phyloP scores from a whole-genome alignment of 2,888 invertebrate genomes.

The Frankliniella fusca region DNA sequence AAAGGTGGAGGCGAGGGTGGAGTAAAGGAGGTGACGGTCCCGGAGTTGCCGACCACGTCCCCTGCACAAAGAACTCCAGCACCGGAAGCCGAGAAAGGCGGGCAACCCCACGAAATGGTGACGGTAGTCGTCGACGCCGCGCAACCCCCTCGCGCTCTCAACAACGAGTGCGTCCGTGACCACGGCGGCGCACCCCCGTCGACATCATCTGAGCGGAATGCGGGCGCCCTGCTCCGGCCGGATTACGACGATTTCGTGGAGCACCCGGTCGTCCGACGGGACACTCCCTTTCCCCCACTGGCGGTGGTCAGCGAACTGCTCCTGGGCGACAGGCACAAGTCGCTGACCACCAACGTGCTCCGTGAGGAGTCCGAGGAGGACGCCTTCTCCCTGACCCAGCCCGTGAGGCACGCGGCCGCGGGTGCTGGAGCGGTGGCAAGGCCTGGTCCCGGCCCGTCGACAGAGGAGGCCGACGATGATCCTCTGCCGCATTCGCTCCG shows the following conservation, averaged over 20 bases:
- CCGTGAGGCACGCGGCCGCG: too few relatives aligned
- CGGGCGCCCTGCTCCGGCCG: neutral
- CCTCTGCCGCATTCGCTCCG: neutral
- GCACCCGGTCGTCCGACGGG: neutral
- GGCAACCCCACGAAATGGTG: neutral
- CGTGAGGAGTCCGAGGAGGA: too few relatives aligned
- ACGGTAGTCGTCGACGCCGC: neutral
- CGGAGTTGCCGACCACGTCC: neutral
- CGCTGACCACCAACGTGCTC: too few relatives aligned
- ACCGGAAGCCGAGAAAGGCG: neutral
- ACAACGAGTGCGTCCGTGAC: neutral
- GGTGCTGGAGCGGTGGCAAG: too few relatives aligned
- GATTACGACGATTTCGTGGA: neutral
- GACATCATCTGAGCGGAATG: too few relatives aligned
- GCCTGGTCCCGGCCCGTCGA: neutral
- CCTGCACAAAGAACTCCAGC: neutral
- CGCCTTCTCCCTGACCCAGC: too few relatives aligned
- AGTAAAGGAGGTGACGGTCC: neutral
- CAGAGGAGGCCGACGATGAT: neutral
- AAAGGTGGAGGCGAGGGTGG: neutral
- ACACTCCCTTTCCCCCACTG: neutral
- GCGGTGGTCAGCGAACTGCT: neutral
- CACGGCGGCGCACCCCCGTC: neutral
- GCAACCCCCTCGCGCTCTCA: neutral
- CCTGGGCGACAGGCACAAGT: neutral